phyloP scores from a whole-genome alignment of 1,140 invertebrate genomes.

The Eumaeus atala region DNA sequence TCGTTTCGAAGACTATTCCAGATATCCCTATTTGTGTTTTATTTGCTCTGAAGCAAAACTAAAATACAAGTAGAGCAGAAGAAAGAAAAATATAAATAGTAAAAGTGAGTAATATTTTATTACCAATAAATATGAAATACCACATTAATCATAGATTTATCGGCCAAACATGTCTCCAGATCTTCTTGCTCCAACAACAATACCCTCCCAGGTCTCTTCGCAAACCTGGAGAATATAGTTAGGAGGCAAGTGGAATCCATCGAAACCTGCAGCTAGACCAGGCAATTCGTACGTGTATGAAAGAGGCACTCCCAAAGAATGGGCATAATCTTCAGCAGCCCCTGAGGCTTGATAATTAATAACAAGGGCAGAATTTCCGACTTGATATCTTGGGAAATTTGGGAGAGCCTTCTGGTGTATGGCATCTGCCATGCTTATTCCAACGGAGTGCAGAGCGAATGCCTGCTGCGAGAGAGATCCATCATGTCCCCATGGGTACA shows the following conservation, averaged over 20 bases:
- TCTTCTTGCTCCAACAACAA: conserved; percentile 19
- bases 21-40: too few species aligned
- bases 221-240: conserved; percentile 22
- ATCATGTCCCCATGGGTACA: conserved; percentile 78
- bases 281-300: conserved; percentile 82
- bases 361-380: conserved; percentile 34
- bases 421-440: conserved; percentile 57
- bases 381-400: conserved; percentile 28
- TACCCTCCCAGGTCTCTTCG: conserved; percentile 27
- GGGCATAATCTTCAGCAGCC: conserved; percentile 67
- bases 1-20: too few species aligned
- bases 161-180: conserved; percentile 2
- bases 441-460: conserved; percentile 39
- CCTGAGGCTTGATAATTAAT: conserved; percentile 70
- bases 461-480: conserved; percentile 70
- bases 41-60: too few species aligned
- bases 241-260: conserved; percentile 24
- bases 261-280: conserved; percentile 28
- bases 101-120: neutral
- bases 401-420: conserved; percentile 33
- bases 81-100: neutral
- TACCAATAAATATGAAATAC: neutral
- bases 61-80: too few species aligned
- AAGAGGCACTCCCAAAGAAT: conserved; percentile 74
- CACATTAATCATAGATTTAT: conserved; percentile 1